Base-by-base conservation (phyloP, 2,888 invertebrate species). In the Acleris holmiana region DNA sequence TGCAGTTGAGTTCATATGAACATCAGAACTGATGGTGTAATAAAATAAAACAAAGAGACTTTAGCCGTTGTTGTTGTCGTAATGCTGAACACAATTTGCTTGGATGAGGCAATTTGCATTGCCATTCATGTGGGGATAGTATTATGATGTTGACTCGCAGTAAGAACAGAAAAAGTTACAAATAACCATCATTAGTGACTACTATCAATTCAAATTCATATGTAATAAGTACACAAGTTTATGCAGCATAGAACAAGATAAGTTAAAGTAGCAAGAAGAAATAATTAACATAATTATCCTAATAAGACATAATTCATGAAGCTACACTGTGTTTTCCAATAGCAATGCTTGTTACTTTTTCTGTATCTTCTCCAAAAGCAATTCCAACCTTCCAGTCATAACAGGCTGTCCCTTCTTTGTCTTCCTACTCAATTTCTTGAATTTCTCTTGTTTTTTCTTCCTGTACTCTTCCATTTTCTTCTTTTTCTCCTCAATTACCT, bases 331-430 rank as follows among this genome's bases (percentile, higher is more conserved):
- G 10, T 15, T 29, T 25, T 25, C 29, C 0, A 50, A 23, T 15
- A 21, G 13, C 13, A 55, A 53, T 18, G 19, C 17, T 49, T 21
- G 1, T 55, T 48, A 61, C 35, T 61, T 66, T 76, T 89, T 90
- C 82, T 96, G 94, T 72, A 97, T 96, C 85, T 96, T 95, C 76
- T 97, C 95, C 17, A 97, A 85, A 59, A 98, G 87, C 77, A 96
- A 82, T 84, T 97, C 95, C 78, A 98, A 92, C 72, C 97, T 93
- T 60, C 95, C 95, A 66, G 95, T 96, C 97, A 98, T 97, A 2
- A 97, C 88, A 0, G 98, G 98, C 78, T 98, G 98, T 0, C 98
- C 98, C 75, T 94, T 96, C 73, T 94, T 95, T 0, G 96, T 98
- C 79, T 95, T 96, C 79, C 95, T 95, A 54, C 95, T 95, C 48